Base-by-base conservation (phyloP, 2,888 invertebrate species). In the Drosophila multiciliata region DNA sequence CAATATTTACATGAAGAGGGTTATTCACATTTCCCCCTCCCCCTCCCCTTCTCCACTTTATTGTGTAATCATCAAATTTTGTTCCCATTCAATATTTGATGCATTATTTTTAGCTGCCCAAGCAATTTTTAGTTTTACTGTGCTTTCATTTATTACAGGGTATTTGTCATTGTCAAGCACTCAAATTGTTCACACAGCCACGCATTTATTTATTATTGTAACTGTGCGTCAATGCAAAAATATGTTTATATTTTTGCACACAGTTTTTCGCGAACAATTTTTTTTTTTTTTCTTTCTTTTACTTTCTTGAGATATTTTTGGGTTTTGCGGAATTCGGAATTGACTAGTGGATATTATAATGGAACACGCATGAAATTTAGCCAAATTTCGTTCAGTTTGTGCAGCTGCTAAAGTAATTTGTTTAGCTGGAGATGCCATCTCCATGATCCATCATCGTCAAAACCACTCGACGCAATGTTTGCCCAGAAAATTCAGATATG, bases 401-500 rank as follows among this genome's bases (percentile, higher is more conserved):
- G 78, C 78, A 78, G 78, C 78, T 78, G 78, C 70, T 78, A 70
- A 78, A 70, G 78, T 78, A 71, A 78, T 78, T 77, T 36, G 65
- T 20, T 48, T 20, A 38, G 63, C 78, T 78, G 78, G 78, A 78
- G 62, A 78, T 78, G 78, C 78, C 78, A 74, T 45, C 62, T 50
- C 61, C 52, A 71, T 78, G 78, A 78, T 78, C 78, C 75, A 78
- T 78, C 78, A 75, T n/a, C 38, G 50, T 32, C 29, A 36, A 32
- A 35, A 55, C 20, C 42, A 53, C n/a, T 64, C 9, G 64, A 40
- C 36, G 55, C 26, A 26, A 26, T 49, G 23, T 72, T 62, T 73
- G 66, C 52, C 59, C 40, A 45, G 45, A 76, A 66, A 64, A 69
- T 69, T 78, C 65, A 68, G 48, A 67, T 67, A 63, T 54, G 58